Evolutionary conservation across 2,113 vertebrate genomes (phyloP).

Genomic region (Microtus montanus): DNA sequence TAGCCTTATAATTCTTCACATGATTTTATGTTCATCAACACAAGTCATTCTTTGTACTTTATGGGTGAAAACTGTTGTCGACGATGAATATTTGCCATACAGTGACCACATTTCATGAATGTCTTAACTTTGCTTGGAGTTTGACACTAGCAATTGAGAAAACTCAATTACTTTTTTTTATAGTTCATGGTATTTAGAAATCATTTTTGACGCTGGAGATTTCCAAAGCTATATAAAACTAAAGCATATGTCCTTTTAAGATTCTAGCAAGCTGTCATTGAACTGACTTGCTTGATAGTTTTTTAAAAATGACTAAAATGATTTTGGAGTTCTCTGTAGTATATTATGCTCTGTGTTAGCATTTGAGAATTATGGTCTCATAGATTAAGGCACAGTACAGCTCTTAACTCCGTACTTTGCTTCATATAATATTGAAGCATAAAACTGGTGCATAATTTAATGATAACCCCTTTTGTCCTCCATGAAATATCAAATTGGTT

Average conservation of each 20-base stretch:
- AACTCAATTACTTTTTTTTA: constrained; percentile 65
- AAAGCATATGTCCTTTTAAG: constrained; percentile 64
- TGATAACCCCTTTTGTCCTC: background rate
- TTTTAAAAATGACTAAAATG: background rate
- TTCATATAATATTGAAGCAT: constrained; percentile 12
- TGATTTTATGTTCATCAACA: constrained; percentile 11
- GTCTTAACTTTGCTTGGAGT: background rate
- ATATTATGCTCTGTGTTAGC: constrained; percentile 26
- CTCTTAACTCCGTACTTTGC: constrained; percentile 36
- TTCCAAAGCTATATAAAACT: constrained; percentile 58
- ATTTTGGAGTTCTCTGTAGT: constrained; percentile 19
- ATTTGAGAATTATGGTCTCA: constrained; percentile 42
- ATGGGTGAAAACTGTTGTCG: background rate
- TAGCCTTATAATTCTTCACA: background rate
- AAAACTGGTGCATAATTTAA: background rate
- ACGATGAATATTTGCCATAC: background rate
- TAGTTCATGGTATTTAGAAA: constrained; percentile 66
- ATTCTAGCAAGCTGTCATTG: constrained; percentile 65
- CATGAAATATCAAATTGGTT: constrained; percentile 14
- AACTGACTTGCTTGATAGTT: constrained; percentile 48
- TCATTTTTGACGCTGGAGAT: constrained; percentile 53
- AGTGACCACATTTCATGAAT: constrained; percentile 26
- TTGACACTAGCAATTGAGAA: constrained; percentile 52
- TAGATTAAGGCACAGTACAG: background rate
- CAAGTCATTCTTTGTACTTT: background rate